Percentiles rank a stretch among this genome's conserved stretches.
Evolutionary conservation across 2,888 invertebrate genomes (phyloP).

Genomic region (Ectropis crepuscularia): DNA sequence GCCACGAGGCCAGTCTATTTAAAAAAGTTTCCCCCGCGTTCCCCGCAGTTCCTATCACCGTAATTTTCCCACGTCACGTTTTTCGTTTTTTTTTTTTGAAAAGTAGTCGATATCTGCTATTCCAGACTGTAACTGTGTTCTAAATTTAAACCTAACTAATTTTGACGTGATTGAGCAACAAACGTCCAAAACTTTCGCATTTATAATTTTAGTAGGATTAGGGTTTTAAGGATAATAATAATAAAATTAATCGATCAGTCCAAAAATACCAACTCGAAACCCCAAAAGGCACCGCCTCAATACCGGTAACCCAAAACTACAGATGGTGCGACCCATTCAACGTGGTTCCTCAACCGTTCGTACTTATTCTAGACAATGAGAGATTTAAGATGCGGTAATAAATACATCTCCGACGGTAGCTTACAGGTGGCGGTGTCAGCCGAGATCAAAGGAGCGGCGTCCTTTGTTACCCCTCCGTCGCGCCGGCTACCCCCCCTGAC

Average conservation of each 20-base stretch:
- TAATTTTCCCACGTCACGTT: too few relatives aligned
- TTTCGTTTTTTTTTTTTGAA: too few relatives aligned
- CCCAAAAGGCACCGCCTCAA: constrained; percentile 31
- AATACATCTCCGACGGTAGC: constrained; percentile 46
- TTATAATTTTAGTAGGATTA: too few relatives aligned
- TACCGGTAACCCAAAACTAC: constrained; percentile 36
- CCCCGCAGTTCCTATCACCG: too few relatives aligned
- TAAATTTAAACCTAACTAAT: too few relatives aligned
- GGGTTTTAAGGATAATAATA: too few relatives aligned
- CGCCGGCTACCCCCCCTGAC: constrained; percentile 45
- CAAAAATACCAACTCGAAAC: constrained; percentile 2
- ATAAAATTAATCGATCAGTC: background rate
- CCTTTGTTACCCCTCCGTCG: constrained; percentile 53
- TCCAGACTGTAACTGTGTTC: too few relatives aligned
- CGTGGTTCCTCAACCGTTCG: constrained; percentile 27
- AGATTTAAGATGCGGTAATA: constrained; percentile 47
- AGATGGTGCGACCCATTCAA: constrained; percentile 38
- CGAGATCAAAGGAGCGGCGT: constrained; percentile 68
- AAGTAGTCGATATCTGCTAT: too few relatives aligned
- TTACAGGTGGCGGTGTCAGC: constrained; percentile 62
- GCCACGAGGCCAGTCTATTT: too few relatives aligned
- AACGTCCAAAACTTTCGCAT: too few relatives aligned
- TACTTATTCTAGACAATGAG: constrained; percentile 45
- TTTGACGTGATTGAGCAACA: too few relatives aligned
- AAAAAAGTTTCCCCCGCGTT: too few relatives aligned